Base-by-base conservation (phyloP, 2,797 vertebrate genomes). In the Eupleurogrammus muticus region DNA sequence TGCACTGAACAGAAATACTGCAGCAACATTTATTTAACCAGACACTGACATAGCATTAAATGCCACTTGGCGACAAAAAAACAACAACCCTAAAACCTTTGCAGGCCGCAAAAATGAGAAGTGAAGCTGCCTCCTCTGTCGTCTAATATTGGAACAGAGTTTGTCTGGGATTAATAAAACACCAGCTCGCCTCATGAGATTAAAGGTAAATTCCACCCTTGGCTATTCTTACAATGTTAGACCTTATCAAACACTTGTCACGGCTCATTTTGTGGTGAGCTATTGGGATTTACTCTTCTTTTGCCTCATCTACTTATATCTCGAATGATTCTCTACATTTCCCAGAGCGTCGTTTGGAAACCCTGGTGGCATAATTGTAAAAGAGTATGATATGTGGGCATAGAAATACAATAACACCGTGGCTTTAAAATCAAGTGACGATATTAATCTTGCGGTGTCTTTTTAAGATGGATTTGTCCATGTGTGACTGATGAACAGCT, bases 401-500 rank as follows among this genome's bases (percentile, higher is more conserved):
- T 11, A 38, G 32, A 9, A 28, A 10, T 32, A 55, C 35, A 3
- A 3, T 5, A 1, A 58, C 9, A 21, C 52, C 21, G 60, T 67
- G 32, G 36, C 48, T 40, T 44, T 44, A 17, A 32, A 61, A 44
- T 34, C 36, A 48, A 44, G 49, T 17, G 20, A 24, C 50, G 24
- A 21, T 51, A 62, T 34, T 50, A 52, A 65, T 80, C 61, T 48
- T 1, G 4, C 32, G 46, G 28, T 32, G 35, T 66, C 32, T 44
- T 59, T 64, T 23, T 28, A 12, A 55, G 24, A 5, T 50, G n/a
- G 70, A 64, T 79, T 68, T 73, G 35, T 68, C 23, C 1, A 2
- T 1, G 8, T 55, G 9, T 48, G 65, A 73, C 23, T 10, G 28
- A 55, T n/a, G 42, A 84, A 61, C 79, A 84, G 75, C 79, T 82